Base-by-base conservation (phyloP, 2,888 invertebrate genomes). In the Ennomos quercinarius region DNA sequence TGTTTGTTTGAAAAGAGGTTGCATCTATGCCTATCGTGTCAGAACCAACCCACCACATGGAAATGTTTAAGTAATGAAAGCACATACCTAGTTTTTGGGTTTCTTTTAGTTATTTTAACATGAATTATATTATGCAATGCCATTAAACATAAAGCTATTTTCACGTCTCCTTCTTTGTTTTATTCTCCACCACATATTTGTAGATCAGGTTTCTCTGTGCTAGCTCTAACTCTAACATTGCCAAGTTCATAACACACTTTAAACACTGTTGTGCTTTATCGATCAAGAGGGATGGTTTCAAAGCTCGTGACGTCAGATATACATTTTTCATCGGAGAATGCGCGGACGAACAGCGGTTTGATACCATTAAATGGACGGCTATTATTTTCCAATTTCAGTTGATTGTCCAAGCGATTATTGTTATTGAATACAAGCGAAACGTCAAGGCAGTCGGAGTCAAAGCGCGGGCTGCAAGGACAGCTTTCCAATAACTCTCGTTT, bases 321-420 rank as follows among this genome's bases (percentile, higher is more conserved):
- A 78, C 77, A 88, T 83, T 78, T 86, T 87, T 85, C 80, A 88
- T 83, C 62, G 59, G 52, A 42, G 70, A 76, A 67, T 58, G 62
- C 67, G 57, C 63, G 68, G 74, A 82, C 81, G 80, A 50, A 80
- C 77, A 77, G 68, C 77, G 63, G 60, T 57, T 61, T 67, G 65
- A 68, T 76, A 78, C 71, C 73, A 72, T 73, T 77, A 77, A 74
- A 80, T 78, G 75, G 70, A 54, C 69, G 63, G 51, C 82, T 65
- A 86, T 87, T 87, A 86, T 83, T 83, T 82, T 82, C 82, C 80
- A 84, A 85, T 87, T 86, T 78, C 68, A 79, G 76, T 71, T 70
- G 71, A 72, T 74, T 73, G 71, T 76, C 68, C 72, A 69, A 73
- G 68, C 73, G 71, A 73, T 80, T 76, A 69, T 68, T 69, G 70